These are phyloP conservation scores for Drosophila meridiana DNA, from an alignment of 2,888 invertebrate genomes.

Conservation along the genomic window DNA sequence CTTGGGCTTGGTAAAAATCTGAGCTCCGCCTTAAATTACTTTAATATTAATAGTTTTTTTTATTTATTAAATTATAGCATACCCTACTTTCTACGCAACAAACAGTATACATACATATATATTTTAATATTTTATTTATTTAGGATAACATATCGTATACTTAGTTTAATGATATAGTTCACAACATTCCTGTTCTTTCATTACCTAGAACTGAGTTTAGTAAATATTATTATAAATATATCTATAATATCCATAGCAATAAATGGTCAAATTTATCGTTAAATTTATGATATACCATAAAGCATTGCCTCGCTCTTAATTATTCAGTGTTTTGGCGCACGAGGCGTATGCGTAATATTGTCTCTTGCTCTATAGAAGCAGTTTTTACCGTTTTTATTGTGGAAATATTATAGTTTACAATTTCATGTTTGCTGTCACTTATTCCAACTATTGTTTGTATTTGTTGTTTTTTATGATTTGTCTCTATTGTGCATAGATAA, in stretches of 20 bases:
- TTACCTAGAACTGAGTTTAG: neutral
- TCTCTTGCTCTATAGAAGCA: neutral
- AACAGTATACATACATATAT: neutral
- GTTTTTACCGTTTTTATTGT: conserved; percentile 4
- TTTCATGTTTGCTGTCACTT: conserved; percentile 11
- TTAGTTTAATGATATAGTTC: neutral
- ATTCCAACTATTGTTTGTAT: conserved; percentile 23
- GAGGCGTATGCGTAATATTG: conserved; percentile 6
- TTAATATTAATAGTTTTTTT: neutral
- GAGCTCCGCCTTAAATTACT: neutral
- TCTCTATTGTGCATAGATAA: conserved; percentile 52
- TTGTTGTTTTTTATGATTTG: conserved; percentile 28
- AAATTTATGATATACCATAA: neutral
- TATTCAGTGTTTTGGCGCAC: neutral
- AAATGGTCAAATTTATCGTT: neutral
- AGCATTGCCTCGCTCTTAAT: neutral
- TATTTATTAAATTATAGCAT: neutral
- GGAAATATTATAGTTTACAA: conserved; percentile 1
- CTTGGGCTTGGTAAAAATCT: no score
- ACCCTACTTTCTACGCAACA: neutral
- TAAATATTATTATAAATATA: neutral
- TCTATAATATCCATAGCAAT: neutral
- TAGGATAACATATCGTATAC: neutral
- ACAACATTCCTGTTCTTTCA: neutral
- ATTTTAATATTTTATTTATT: neutral